Percentiles rank a stretch among this genome's conserved stretches.
Conservation (phyloP, 2,888 invertebrate genomes). For the Automeris io region DNA sequence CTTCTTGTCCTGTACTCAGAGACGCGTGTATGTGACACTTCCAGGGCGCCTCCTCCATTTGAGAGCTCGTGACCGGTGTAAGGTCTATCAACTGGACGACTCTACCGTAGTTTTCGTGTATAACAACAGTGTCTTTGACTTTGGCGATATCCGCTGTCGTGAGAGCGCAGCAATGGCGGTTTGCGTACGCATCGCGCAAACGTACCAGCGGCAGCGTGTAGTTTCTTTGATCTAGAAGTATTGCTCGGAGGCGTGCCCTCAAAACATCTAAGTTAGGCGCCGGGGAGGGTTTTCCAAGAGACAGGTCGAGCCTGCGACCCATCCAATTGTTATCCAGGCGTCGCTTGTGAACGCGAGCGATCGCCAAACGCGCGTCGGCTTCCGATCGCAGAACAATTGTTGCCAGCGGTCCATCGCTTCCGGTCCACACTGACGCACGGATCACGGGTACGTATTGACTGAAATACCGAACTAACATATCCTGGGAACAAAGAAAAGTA, state of each 20-base stretch:
- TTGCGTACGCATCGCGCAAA: conserved; percentile 89
- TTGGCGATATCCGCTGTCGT: conserved; percentile 84
- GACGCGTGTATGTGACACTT: conserved; percentile 71
- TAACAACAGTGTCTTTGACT: conserved; percentile 82
- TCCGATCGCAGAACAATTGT: conserved; percentile 82
- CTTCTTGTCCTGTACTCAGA: conserved; percentile 49
- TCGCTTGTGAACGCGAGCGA: conserved; percentile 89
- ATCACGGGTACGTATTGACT: conserved; percentile 54
- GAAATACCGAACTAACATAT: conserved; percentile 60
- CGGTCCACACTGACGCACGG: conserved; percentile 56
- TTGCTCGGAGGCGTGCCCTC: conserved; percentile 82
- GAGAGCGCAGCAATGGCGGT: conserved; percentile 85
- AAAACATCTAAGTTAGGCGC: conserved; percentile 80
- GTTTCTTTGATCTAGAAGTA: conserved; percentile 86
- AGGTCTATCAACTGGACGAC: conserved; percentile 60
- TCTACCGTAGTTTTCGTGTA: conserved; percentile 62
- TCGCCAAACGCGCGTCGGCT: conserved; percentile 84
- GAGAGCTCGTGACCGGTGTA: conserved; percentile 45
- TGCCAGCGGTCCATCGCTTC: conserved; percentile 77
- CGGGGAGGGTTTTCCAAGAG: conserved; percentile 78
- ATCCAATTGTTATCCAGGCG: conserved; percentile 81
- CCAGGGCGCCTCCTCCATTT: conserved; percentile 67
- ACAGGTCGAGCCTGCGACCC: conserved; percentile 86
- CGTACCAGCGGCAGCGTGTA: conserved; percentile 86
- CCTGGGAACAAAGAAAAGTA: conserved; percentile 25